Percentiles rank a stretch among this genome's conserved stretches.
phyloP scores from a whole-genome alignment of 2,797 vertebrate genomes.

The Phoebastria nigripes region DNA sequence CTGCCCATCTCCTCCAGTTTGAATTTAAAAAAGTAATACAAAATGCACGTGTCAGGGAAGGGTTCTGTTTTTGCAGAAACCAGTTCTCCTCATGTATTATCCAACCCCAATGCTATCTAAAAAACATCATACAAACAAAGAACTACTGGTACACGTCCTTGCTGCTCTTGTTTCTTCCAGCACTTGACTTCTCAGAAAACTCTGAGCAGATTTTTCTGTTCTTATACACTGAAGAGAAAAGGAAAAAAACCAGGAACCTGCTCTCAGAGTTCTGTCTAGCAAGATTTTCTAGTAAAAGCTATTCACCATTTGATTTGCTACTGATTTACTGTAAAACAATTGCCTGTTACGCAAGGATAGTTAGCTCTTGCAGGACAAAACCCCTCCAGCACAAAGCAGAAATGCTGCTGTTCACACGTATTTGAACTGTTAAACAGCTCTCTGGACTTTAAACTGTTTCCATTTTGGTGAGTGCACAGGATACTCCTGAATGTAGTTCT shows the following conservation, averaged over 20 bases:
- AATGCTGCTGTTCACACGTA: background rate
- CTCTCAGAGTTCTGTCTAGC: background rate
- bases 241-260: background rate
- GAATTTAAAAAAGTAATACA: background rate
- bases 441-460: background rate
- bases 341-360: background rate
- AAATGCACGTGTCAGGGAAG: background rate
- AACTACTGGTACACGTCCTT: background rate
- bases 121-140: background rate
- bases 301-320: background rate
- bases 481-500: background rate
- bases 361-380: background rate
- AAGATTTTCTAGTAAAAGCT: slow-evolving; percentile 3
- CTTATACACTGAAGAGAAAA: background rate
- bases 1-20: background rate
- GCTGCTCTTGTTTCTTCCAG: background rate
- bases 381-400: background rate
- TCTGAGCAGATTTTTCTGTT: background rate
- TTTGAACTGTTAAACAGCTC: background rate
- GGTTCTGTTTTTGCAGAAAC: background rate
- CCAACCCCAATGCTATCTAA: background rate
- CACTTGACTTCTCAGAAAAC: background rate
- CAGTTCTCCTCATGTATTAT: background rate
- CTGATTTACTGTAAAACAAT: background rate
- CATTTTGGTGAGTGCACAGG: background rate